A percentile compares a stretch with the other conserved stretches of the same genome.
Conservation (phyloP, 2,113 vertebrate species). For the Archilochus colubris region DNA sequence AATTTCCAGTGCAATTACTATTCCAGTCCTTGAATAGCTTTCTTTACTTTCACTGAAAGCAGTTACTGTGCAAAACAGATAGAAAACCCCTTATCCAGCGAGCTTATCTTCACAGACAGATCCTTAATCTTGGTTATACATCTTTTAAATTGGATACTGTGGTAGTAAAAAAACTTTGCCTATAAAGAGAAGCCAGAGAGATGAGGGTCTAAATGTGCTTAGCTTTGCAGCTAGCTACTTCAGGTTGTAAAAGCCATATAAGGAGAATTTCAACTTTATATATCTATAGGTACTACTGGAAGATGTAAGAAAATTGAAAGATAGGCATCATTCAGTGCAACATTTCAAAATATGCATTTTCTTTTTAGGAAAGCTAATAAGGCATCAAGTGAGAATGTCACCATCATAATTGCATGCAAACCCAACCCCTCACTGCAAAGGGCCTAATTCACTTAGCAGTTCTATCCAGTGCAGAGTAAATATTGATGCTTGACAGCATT, state of each 20-base stretch:
- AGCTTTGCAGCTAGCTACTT: neutral
- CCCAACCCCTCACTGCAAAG: neutral
- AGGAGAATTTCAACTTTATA: neutral
- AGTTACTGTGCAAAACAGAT: neutral
- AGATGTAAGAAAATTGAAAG: neutral
- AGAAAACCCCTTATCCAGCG: neutral
- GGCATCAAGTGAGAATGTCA: constrained; percentile 10
- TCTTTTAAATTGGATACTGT: neutral
- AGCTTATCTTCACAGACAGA: neutral
- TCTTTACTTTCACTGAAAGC: neutral
- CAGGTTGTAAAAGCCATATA: neutral
- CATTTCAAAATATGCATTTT: neutral
- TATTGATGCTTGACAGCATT: constrained; percentile 63
- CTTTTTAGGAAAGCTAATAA: constrained; percentile 37
- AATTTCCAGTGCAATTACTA: neutral
- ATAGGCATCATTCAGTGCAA: neutral
- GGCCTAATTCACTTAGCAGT: constrained; percentile 56
- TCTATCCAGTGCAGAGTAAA: constrained; percentile 45
- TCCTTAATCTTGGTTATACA: neutral
- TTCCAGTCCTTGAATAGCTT: neutral
- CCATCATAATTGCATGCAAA: constrained; percentile 12
- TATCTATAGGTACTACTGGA: neutral
- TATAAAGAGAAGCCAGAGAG: neutral
- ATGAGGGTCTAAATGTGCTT: neutral
- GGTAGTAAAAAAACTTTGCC: neutral